These are phyloP conservation scores for Pogonus chalceus DNA, from an alignment of 1,140 invertebrate genomes.

Conservation along the genomic window DNA sequence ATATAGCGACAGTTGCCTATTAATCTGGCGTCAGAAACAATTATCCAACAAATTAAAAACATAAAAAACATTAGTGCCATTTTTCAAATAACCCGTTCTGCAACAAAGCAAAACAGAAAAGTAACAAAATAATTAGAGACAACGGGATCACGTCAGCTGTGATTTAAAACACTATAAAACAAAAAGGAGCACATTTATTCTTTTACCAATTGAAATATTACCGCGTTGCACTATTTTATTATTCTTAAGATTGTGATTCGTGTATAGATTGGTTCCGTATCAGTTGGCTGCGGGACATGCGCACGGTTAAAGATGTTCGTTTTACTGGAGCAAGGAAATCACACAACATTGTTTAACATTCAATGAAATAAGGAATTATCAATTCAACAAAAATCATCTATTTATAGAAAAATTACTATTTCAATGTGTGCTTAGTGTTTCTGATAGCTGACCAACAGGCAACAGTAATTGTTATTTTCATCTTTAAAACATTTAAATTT, in stretches of 20 bases:
- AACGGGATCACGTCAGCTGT: not conserved
- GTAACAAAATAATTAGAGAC: not conserved
- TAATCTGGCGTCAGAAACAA: not conserved
- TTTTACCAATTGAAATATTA: not conserved
- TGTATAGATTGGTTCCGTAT: not conserved
- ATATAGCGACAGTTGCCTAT: not conserved
- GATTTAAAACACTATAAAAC: not conserved
- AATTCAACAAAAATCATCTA: too few species aligned
- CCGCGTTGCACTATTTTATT: not conserved
- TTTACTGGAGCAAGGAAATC: not conserved
- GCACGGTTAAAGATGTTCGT: not conserved
- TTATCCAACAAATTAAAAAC: not conserved
- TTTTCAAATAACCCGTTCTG: constrained; percentile 2
- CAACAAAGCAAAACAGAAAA: constrained; percentile 1
- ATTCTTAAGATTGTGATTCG: not conserved
- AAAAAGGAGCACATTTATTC: not conserved
- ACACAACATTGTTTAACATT: too few species aligned
- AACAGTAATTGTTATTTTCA: not conserved
- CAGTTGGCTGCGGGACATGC: not conserved
- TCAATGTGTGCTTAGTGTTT: not conserved
- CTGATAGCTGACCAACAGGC: not conserved
- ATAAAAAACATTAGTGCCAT: not conserved
- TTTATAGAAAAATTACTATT: too few species aligned
- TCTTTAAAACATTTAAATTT: too few species aligned
- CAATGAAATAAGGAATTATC: too few species aligned